These are phyloP conservation scores for Drosophila bocki DNA, from an alignment of 1,140 invertebrate species.

Conservation along the genomic window DNA sequence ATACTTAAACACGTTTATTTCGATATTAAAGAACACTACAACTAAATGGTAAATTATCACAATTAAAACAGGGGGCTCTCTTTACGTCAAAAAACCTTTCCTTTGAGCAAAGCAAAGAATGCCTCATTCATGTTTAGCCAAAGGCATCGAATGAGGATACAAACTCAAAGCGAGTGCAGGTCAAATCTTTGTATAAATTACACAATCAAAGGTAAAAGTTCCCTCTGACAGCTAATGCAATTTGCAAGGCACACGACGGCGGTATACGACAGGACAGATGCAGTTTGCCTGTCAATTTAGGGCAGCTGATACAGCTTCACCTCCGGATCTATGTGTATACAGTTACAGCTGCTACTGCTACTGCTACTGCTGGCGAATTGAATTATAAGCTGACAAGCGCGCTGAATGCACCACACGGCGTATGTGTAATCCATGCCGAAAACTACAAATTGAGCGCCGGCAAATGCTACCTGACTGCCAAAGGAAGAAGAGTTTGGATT, in stretches of 20 bases:
- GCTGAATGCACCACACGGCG: constrained; percentile 46
- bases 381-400: constrained; percentile 75
- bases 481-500: constrained; percentile 5
- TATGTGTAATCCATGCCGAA: constrained; percentile 73
- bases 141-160: neutral
- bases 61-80: neutral
- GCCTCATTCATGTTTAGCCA: constrained; percentile 11
- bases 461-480: constrained; percentile 40
- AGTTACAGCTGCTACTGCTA: constrained; percentile 5
- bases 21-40: neutral
- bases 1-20: neutral
- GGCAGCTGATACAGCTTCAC: constrained; percentile 34
- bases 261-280: constrained; percentile 2
- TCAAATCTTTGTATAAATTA: constrained; percentile 67
- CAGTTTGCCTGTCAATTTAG: constrained; percentile 52
- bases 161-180: constrained; percentile 22
- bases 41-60: neutral
- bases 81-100: constrained; percentile 4
- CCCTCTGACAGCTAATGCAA: constrained; percentile 68
- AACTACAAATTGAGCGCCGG: constrained; percentile 55
- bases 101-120: constrained; percentile 18
- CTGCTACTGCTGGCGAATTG: constrained; percentile 57
- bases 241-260: constrained; percentile 45
- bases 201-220: constrained; percentile 39
- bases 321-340: constrained; percentile 4